A percentile compares a stretch with the other conserved stretches of the same genome.
Evolutionary conservation across 2,797 vertebrate species (phyloP).

Genomic region (Rhabdophis nuchalis): DNA sequence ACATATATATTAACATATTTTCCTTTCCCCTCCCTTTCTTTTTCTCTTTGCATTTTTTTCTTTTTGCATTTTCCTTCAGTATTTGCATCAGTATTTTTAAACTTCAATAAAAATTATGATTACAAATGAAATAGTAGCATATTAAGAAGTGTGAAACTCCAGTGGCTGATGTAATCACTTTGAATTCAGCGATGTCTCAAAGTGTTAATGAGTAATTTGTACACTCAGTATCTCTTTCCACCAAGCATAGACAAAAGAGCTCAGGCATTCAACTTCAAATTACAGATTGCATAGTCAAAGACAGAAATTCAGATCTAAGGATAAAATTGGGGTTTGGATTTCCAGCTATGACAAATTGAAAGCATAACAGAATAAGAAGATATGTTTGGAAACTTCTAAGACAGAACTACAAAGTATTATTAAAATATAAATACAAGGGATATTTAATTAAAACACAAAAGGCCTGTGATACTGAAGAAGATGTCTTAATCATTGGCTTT

Average conservation of each 20-base stretch:
- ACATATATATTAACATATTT: not conserved
- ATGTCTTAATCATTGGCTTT: not conserved
- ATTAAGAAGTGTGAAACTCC: not conserved
- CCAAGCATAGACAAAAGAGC: not conserved
- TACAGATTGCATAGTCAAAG: not conserved
- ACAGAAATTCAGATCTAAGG: not conserved
- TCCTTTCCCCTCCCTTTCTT: not conserved
- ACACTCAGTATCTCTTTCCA: not conserved
- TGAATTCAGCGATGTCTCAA: not conserved
- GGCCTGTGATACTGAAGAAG: not conserved
- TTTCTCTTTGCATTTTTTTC: not conserved
- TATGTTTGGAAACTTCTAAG: not conserved
- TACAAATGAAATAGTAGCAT: not conserved
- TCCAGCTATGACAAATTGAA: not conserved
- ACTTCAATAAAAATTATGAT: not conserved
- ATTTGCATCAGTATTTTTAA: not conserved
- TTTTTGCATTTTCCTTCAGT: not conserved
- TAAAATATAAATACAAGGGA: not conserved
- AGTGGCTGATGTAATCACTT: not conserved
- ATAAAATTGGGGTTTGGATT: not conserved
- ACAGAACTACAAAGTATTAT: not conserved
- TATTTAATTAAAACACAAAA: not conserved
- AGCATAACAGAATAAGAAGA: not conserved
- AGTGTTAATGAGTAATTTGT: not conserved
- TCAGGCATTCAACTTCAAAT: not conserved